Evolutionary conservation across 2,797 vertebrate genomes (phyloP).

Genomic region (Parotocinclus haroldoi): DNA sequence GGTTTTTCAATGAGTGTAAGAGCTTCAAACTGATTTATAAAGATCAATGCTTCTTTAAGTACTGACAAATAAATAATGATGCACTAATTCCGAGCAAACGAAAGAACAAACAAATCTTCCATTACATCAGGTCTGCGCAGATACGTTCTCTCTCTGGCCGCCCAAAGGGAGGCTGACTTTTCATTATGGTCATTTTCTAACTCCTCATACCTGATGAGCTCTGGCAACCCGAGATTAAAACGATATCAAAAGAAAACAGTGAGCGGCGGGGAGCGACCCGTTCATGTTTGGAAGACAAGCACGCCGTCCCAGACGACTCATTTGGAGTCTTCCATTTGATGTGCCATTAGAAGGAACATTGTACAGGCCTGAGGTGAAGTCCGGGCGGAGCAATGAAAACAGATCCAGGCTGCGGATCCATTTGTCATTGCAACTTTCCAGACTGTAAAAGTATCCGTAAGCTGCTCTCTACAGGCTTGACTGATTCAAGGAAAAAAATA

Average conservation of each 20-base stretch:
- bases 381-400: conserved; percentile 33
- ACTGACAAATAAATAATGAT: no score
- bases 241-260: conserved; percentile 22
- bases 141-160: conserved; percentile 3
- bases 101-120: not conserved
- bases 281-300: conserved; percentile 25
- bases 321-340: conserved; percentile 32
- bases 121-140: conserved; percentile 19
- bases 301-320: conserved; percentile 17
- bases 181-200: conserved; percentile 23
- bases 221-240: conserved; percentile 18
- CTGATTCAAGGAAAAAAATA: conserved; percentile 19
- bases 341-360: conserved; percentile 30
- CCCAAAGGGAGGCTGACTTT: conserved; percentile 11
- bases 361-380: conserved; percentile 32
- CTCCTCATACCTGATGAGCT: conserved; percentile 32
- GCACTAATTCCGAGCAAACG: no score
- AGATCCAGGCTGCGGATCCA: conserved; percentile 31
- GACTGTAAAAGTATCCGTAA: conserved; percentile 23
- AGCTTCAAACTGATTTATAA: no score
- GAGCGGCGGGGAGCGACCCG: not conserved
- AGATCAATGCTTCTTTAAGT: no score
- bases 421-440: conserved; percentile 23
- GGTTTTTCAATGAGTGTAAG: no score
- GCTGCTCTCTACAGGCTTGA: conserved; percentile 9